phyloP scores from a whole-genome alignment of 2,888 invertebrate species.

The Pseudococcus longispinus region DNA sequence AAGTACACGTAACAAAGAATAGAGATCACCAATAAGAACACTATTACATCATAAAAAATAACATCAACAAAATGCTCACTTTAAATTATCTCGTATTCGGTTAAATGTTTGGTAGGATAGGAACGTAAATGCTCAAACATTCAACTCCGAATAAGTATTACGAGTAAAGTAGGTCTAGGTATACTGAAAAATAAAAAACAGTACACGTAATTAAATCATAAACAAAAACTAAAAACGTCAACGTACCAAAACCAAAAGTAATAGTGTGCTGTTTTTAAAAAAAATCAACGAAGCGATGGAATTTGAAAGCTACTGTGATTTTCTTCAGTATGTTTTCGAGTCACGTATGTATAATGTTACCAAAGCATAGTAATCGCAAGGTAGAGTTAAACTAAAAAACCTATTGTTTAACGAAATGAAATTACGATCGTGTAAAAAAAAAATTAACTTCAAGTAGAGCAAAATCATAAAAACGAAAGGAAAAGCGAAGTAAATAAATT shows the following conservation, averaged over 20 bases:
- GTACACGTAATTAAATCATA: not conserved
- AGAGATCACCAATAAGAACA: conserved; percentile 17
- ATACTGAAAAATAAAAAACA: conserved; percentile 24
- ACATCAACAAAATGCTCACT: conserved; percentile 10
- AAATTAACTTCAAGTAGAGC: not conserved
- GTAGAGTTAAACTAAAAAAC: not conserved
- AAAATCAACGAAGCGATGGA: not conserved
- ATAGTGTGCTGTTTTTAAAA: not conserved
- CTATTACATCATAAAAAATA: not conserved
- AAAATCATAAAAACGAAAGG: not conserved
- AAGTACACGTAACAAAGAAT: not conserved
- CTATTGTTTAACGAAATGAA: not conserved
- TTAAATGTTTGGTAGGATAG: not conserved
- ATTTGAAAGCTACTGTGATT: not conserved
- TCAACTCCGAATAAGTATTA: not conserved
- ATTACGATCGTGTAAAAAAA: not conserved
- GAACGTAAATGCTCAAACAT: conserved; percentile 22
- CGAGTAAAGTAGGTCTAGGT: not conserved
- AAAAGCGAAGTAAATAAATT: not conserved
- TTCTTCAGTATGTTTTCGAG: not conserved
- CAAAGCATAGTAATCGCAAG: not conserved
- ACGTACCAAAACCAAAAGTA: not conserved
- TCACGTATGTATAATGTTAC: not conserved
- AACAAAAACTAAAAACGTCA: not conserved
- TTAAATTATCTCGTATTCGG: conserved; percentile 5